phyloP scores from a whole-genome alignment of 2,888 invertebrate genomes.

The Incurvaria masculella region DNA sequence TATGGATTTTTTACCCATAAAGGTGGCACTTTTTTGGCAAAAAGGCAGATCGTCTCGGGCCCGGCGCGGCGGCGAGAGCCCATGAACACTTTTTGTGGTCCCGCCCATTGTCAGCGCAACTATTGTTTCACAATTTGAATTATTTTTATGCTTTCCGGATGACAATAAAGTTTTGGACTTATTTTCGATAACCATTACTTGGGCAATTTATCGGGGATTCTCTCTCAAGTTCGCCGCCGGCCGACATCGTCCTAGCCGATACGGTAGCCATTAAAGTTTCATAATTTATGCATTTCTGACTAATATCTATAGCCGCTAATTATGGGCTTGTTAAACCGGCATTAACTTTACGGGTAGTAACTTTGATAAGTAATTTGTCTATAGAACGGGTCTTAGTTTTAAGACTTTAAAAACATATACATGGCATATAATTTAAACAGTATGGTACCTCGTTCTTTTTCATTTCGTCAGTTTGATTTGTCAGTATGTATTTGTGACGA shows the following conservation, averaged over 20 bases:
- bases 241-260: constrained; percentile 8
- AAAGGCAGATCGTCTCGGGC: constrained; percentile 28
- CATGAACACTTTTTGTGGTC: constrained; percentile 40
- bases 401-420: too few relatives aligned
- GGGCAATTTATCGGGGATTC: constrained; percentile 38
- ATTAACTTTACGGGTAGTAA: too few relatives aligned
- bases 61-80: constrained; percentile 9
- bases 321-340: background rate
- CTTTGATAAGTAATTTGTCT: too few relatives aligned
- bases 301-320: background rate
- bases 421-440: too few relatives aligned
- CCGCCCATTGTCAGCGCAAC: constrained; percentile 45
- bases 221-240: constrained; percentile 16
- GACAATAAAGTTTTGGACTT: constrained; percentile 49
- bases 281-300: background rate
- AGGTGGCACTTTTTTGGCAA: constrained; percentile 28
- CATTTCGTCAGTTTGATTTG: too few relatives aligned
- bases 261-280: constrained; percentile 1
- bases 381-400: too few relatives aligned
- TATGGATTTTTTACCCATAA: background rate
- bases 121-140: constrained; percentile 53
- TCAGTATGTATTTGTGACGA: too few relatives aligned
- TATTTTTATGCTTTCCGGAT: constrained; percentile 54
- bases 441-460: too few relatives aligned
- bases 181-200: constrained; percentile 54